Conservation (phyloP, 2,888 invertebrate species). For the Polyploca ridens region DNA sequence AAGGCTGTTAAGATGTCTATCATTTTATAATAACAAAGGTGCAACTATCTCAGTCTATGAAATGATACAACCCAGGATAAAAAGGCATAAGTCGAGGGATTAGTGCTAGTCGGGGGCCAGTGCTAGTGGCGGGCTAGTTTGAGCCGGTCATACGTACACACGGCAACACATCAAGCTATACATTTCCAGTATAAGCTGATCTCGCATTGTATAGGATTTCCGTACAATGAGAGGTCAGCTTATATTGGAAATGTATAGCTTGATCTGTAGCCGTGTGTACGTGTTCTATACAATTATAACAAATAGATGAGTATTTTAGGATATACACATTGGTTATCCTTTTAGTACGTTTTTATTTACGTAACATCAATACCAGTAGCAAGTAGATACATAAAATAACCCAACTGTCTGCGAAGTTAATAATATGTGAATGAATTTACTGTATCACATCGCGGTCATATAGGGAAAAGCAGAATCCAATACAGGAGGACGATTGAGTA, state of each 20-base stretch:
- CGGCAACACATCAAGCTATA: too few species aligned
- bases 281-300: too few species aligned
- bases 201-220: too few species aligned
- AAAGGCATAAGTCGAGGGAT: too few species aligned
- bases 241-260: too few species aligned
- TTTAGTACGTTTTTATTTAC: not conserved
- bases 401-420: not conserved
- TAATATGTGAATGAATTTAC: not conserved
- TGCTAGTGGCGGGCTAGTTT: too few species aligned
- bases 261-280: too few species aligned
- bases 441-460: not conserved
- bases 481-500: not conserved
- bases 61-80: not conserved
- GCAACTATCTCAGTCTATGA: not conserved
- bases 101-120: too few species aligned
- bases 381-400: not conserved
- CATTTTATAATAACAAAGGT: not conserved
- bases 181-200: too few species aligned
- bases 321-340: not conserved
- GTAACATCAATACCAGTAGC: not conserved
- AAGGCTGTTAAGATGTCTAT: not conserved
- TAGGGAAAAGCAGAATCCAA: not conserved
- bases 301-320: too few species aligned
- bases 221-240: too few species aligned
- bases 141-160: too few species aligned